A percentile compares a stretch with the other conserved stretches of the same genome.
Conservation (phyloP, 2,888 invertebrate genomes). For the Hoplodrina blanda region DNA sequence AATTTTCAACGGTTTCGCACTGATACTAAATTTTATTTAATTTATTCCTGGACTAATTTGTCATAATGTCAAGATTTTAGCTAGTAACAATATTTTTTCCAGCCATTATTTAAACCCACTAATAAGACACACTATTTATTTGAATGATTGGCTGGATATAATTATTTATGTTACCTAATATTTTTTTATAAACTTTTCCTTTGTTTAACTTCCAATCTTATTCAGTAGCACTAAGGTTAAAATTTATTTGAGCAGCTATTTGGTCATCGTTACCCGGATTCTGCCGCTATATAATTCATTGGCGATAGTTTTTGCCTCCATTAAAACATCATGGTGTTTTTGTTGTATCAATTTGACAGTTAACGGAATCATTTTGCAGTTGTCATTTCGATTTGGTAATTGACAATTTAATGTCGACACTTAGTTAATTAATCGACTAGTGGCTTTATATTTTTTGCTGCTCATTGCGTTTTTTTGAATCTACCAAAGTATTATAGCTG, state of each 20-base stretch:
- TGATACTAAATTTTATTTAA: background rate
- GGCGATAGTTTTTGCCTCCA: slow-evolving; percentile 63
- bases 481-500: background rate
- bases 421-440: slow-evolving; percentile 15
- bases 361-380: slow-evolving; percentile 58
- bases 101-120: slow-evolving; percentile 30
- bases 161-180: slow-evolving; percentile 35
- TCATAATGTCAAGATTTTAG: slow-evolving; percentile 17
- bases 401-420: slow-evolving; percentile 46
- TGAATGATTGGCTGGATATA: slow-evolving; percentile 32
- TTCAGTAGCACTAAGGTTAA: slow-evolving; percentile 44
- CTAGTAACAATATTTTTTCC: slow-evolving; percentile 1
- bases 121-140: slow-evolving; percentile 46
- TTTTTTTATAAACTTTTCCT: slow-evolving; percentile 3
- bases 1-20: background rate
- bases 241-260: slow-evolving; percentile 25
- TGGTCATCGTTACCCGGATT: slow-evolving; percentile 62
- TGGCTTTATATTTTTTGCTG: slow-evolving; percentile 4
- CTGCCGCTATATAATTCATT: slow-evolving; percentile 59
- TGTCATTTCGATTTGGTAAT: slow-evolving; percentile 51
- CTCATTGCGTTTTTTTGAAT: background rate
- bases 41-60: slow-evolving; percentile 23
- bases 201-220: slow-evolving; percentile 41
- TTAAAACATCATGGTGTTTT: slow-evolving; percentile 67
- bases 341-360: slow-evolving; percentile 62